phyloP scores from a whole-genome alignment of 2,113 vertebrate species.

The Lontra canadensis region DNA sequence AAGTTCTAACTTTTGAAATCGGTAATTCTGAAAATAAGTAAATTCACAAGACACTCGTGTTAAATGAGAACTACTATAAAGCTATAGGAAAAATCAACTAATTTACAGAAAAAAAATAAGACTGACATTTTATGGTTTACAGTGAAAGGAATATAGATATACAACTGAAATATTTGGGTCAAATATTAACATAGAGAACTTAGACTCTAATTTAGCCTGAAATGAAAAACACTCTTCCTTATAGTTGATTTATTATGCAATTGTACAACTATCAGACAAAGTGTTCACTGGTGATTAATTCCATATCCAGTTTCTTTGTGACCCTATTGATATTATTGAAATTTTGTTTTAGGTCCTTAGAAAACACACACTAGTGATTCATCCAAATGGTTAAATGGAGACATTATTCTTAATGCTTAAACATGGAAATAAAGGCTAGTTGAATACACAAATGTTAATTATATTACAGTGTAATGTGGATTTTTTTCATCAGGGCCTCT shows the following conservation, averaged over 20 bases:
- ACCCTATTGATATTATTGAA: neutral
- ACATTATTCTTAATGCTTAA: neutral
- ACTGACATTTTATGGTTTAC: neutral
- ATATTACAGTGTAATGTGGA: neutral
- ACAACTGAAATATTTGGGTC: neutral
- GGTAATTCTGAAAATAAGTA: constrained; percentile 3
- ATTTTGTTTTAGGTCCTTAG: neutral
- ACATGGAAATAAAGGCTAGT: neutral
- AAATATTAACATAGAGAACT: neutral
- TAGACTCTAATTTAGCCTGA: neutral
- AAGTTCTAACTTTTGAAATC: neutral
- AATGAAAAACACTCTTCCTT: neutral
- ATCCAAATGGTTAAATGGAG: neutral
- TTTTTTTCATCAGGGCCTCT: neutral
- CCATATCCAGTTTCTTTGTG: neutral
- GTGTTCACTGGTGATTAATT: neutral
- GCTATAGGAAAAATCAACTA: neutral
- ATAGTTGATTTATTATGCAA: neutral
- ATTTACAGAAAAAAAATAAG: neutral
- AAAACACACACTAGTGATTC: neutral
- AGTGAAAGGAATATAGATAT: neutral
- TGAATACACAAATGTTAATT: neutral
- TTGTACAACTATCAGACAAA: neutral
- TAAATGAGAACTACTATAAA: neutral
- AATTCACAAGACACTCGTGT: neutral